A percentile compares a stretch with the other conserved stretches of the same genome.
phyloP scores from a whole-genome alignment of 1,140 invertebrate species.

The Drosophila sechellia region DNA sequence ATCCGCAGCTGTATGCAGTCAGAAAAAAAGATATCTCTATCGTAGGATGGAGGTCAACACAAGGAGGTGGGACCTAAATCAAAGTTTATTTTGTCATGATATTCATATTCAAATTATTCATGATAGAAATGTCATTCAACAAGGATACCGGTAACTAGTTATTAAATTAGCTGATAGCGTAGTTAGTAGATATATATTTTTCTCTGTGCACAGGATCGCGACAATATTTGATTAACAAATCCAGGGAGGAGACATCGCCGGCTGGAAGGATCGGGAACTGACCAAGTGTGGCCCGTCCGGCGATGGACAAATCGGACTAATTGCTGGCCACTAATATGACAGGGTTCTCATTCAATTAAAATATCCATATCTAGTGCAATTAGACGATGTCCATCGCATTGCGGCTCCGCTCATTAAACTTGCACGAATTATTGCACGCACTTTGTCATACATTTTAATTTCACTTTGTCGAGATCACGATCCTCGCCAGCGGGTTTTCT shows the following conservation, averaged over 20 bases:
- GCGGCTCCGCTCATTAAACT: conserved; percentile 80
- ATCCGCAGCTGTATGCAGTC: conserved; percentile 18
- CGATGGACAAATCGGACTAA: conserved; percentile 66
- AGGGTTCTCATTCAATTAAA: conserved; percentile 84
- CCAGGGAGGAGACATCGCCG: conserved; percentile 6
- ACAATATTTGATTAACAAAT: conserved; percentile 71
- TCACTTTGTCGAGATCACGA: conserved; percentile 63
- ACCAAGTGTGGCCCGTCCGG: conserved; percentile 46
- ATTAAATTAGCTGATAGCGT: too few relatives aligned
- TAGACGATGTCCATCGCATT: conserved; percentile 80
- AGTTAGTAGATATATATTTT: conserved; percentile 3
- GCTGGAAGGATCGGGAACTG: conserved; percentile 11
- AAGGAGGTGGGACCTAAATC: neutral
- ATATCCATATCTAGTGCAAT: conserved; percentile 83
- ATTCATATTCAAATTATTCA: too few relatives aligned
- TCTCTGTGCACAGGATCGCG: neutral
- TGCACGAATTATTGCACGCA: conserved; percentile 84
- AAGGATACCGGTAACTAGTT: too few relatives aligned
- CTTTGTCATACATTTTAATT: conserved; percentile 85
- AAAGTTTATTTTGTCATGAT: too few relatives aligned
- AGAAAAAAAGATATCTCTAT: neutral
- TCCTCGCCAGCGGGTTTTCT: conserved; percentile 3
- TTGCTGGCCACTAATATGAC: conserved; percentile 79
- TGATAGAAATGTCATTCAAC: too few relatives aligned
- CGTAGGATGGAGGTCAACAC: neutral